Percentiles rank a stretch among this genome's conserved stretches.
Evolutionary conservation across 2,797 vertebrate genomes (phyloP).

Genomic region (Enteromius treurensis): DNA sequence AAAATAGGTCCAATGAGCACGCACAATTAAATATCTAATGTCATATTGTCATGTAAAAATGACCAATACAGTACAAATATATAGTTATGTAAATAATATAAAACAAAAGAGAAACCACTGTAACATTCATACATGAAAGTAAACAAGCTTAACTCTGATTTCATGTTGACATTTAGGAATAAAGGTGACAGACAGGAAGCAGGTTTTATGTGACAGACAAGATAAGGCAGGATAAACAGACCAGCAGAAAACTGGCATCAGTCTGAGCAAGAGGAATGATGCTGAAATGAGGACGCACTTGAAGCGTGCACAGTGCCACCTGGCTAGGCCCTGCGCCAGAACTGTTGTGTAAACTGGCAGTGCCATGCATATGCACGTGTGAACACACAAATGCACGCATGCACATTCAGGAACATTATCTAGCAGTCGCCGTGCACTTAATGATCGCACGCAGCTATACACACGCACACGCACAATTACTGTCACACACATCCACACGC

Average conservation of each 20-base stretch:
- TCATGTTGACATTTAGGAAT: conserved; percentile 23
- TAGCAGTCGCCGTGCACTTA: background rate
- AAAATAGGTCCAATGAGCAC: background rate
- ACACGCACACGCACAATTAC: conserved; percentile 8
- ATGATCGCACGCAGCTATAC: background rate
- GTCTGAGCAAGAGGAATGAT: conserved; percentile 69
- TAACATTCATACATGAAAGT: conserved; percentile 3
- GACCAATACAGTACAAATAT: background rate
- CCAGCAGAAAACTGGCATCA: conserved; percentile 64
- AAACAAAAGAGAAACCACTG: background rate
- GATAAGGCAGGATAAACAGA: conserved; percentile 45
- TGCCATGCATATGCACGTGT: conserved; percentile 32
- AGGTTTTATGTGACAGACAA: conserved; percentile 48
- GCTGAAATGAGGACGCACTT: conserved; percentile 66
- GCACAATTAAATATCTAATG: background rate
- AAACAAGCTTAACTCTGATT: background rate
- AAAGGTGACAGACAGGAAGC: conserved; percentile 6
- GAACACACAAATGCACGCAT: conserved; percentile 28
- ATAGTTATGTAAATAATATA: background rate
- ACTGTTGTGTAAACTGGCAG: conserved; percentile 49
- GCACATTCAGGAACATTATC: background rate
- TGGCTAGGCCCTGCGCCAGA: conserved; percentile 67
- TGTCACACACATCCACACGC: conserved; percentile 13
- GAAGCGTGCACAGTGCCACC: conserved; percentile 68
- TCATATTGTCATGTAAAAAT: background rate